Evolutionary conservation across 2,888 invertebrate species (phyloP).

Genomic region (Venusia cambrica): DNA sequence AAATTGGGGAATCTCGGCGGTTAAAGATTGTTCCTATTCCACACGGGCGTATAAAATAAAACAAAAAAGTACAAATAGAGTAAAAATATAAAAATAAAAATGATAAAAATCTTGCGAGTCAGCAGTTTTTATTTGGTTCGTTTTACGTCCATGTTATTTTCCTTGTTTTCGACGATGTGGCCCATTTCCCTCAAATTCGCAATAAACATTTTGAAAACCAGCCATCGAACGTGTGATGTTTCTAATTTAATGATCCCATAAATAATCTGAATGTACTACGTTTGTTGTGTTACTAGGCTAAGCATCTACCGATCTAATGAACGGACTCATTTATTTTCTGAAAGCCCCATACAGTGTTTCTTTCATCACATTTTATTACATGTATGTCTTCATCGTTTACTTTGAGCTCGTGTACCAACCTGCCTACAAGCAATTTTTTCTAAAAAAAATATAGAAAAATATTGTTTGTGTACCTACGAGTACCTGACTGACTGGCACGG

Average conservation of each 20-base stretch:
- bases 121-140: constrained; percentile 6
- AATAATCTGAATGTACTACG: constrained; percentile 16
- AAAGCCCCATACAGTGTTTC: constrained; percentile 17
- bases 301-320: constrained; percentile 39
- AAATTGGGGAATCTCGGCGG: no score
- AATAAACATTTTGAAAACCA: constrained; percentile 17
- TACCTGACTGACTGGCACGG: no score
- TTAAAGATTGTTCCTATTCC: no score
- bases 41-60: neutral
- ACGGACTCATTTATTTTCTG: constrained; percentile 37
- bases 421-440: no score
- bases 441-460: no score
- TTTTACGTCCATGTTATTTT: constrained; percentile 19
- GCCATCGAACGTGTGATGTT: constrained; percentile 16
- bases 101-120: constrained; percentile 12
- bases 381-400: no score
- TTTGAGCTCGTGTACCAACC: no score
- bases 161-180: constrained; percentile 12
- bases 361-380: constrained; percentile 12
- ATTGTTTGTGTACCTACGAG: no score
- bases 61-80: neutral
- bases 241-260: constrained; percentile 18
- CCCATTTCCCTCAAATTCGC: constrained; percentile 18
- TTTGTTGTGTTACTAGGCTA: constrained; percentile 14
- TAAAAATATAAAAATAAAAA: neutral